Conservation (phyloP, 2,797 vertebrate species). For the Acomys russatus region DNA sequence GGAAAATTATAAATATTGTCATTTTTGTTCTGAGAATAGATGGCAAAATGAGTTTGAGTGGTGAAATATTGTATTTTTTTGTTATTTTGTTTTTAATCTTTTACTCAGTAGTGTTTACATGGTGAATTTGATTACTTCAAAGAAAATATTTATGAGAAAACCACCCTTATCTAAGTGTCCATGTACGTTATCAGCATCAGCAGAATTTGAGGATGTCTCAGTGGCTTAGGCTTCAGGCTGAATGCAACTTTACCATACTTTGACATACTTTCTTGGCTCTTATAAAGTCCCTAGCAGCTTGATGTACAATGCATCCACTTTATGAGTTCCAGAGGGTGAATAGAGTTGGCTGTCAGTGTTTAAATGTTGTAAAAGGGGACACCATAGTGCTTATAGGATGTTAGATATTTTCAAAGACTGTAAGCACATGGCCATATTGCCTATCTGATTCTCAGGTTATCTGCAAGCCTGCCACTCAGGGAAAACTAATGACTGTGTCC, state of each 20-base stretch:
- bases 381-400: not conserved
- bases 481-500: not conserved
- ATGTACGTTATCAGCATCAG: not conserved
- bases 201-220: not conserved
- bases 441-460: not conserved
- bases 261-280: not conserved
- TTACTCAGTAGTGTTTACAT: not conserved
- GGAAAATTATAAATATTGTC: not conserved
- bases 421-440: too few species aligned
- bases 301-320: not conserved
- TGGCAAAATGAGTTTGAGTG: not conserved
- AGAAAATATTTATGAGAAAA: not conserved
- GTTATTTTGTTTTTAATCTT: not conserved
- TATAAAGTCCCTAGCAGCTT: not conserved
- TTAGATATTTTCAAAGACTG: not conserved
- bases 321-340: not conserved
- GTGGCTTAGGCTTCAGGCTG: not conserved
- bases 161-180: not conserved
- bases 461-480: not conserved
- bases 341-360: not conserved
- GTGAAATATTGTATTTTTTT: not conserved
- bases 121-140: not conserved
- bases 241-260: not conserved
- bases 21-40: not conserved
- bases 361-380: too few species aligned